phyloP scores from a whole-genome alignment of 2,797 vertebrate genomes.

The Gymnothorax javanicus region DNA sequence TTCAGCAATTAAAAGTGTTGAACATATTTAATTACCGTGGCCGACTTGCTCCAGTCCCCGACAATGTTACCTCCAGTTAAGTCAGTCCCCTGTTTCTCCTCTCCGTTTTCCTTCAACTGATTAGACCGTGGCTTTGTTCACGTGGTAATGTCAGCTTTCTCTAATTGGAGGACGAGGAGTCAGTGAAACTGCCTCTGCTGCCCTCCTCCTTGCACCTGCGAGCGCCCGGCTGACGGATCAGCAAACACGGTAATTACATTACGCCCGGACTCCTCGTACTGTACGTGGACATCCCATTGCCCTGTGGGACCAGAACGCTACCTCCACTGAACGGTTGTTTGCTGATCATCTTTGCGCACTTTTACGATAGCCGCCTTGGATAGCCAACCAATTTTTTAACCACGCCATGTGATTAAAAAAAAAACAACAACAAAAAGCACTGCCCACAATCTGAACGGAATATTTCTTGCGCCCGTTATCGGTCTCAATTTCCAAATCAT shows the following conservation, averaged over 20 bases:
- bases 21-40: slow-evolving; percentile 44
- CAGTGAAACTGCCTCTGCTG: slow-evolving; percentile 28
- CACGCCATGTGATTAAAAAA: neutral
- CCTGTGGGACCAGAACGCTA: neutral
- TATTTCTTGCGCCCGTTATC: neutral
- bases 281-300: slow-evolving; percentile 17
- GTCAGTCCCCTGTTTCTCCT: slow-evolving; percentile 48
- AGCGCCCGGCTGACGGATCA: slow-evolving; percentile 15
- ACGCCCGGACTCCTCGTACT: slow-evolving; percentile 8
- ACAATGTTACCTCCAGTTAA: slow-evolving; percentile 46
- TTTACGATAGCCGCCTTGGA: too few relatives aligned
- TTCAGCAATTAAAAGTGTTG: slow-evolving; percentile 32
- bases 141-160: slow-evolving; percentile 63
- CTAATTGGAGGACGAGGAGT: slow-evolving; percentile 68
- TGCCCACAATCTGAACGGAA: neutral
- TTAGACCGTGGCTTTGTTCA: slow-evolving; percentile 68
- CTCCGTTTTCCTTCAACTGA: slow-evolving; percentile 48
- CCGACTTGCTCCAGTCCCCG: slow-evolving; percentile 33
- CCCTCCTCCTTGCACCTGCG: slow-evolving; percentile 61
- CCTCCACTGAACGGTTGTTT: neutral
- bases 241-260: slow-evolving; percentile 29
- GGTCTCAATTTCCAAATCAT: neutral
- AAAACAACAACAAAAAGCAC: neutral
- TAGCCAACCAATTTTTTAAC: neutral
- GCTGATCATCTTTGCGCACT: neutral